Base-by-base conservation (phyloP, 2,113 vertebrate genomes). In the Poeciliopsis occidentalis region DNA sequence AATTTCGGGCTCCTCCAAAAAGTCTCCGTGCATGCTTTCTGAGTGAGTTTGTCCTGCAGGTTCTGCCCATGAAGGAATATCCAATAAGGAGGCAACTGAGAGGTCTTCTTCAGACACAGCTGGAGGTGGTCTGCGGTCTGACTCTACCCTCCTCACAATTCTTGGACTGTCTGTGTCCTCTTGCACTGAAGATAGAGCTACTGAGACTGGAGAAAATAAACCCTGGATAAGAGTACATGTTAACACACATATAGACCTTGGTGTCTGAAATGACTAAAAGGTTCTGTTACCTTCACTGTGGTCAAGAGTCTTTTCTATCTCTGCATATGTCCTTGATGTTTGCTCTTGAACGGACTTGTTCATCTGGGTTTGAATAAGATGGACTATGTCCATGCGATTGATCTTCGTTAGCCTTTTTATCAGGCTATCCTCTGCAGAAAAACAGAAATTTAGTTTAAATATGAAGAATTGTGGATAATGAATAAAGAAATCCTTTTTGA, bases 311-410 rank as follows among this genome's bases (percentile, higher is more conserved):
- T 95, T 97, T 69, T 98, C 97, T 0, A 97, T 97, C 73, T 98
- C 98, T 5, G 94, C 87, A 60, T 97, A 98, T 0, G 96, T 94
- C 65, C 95, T 95, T 7, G 94, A 87, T 57, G 94, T 87, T 32
- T 94, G 96, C 62, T 94, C 95, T 89, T 94, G 95, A 67, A 88
- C 15, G 1, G 95, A 93, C 84, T 98, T 96, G 24, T 94, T 94
- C 82, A 95, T 94, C 71, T 95, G 96, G 69, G 94, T 96, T 91
- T 98, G 96, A 94, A 99, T 96, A 6, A 99, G 95, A 88, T 98
- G 97, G 34, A 98, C 97, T 0, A 99, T 99, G 85, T 99, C 97
- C 97, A 99, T 98, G 22, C 98, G 95, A 84, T 99, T 98, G 89
- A 99, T 98, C 92, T 96, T 98, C 2, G 97, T 98, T n/a, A 99